Conservation (phyloP, 2,113 vertebrate species). For the Actenoides hombroni region DNA sequence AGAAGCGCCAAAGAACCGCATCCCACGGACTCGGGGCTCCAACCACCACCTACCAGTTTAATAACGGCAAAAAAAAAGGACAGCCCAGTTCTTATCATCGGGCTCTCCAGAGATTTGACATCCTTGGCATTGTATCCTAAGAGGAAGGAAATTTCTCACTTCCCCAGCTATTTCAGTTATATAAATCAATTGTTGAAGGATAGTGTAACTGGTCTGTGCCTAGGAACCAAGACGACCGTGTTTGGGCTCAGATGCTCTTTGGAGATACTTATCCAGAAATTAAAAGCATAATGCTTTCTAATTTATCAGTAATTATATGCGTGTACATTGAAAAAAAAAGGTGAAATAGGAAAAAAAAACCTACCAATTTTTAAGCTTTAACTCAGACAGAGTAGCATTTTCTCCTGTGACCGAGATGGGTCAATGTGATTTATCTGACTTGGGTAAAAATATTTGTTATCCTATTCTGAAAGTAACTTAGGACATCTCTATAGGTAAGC, state of each 20-base stretch:
- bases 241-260: background rate
- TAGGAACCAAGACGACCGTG: background rate
- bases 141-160: slow-evolving; percentile 78
- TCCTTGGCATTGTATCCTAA: slow-evolving; percentile 61
- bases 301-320: background rate
- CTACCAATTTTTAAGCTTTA: background rate
- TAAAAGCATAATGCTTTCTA: background rate
- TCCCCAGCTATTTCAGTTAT: slow-evolving; percentile 72
- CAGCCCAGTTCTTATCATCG: slow-evolving; percentile 50
- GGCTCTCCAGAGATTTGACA: slow-evolving; percentile 61
- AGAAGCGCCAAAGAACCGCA: background rate
- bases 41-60: background rate
- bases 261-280: background rate
- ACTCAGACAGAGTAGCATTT: background rate
- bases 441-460: background rate
- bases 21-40: background rate
- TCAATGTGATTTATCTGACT: background rate
- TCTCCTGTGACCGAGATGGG: background rate
- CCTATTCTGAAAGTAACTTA: background rate
- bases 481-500: background rate
- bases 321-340: background rate
- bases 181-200: slow-evolving; percentile 62
- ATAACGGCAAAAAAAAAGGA: background rate
- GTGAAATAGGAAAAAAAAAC: background rate
- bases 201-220: background rate